phyloP scores from a whole-genome alignment of 37 sponge, comb jelly and placozoan genomes.

The Ianthella basta region DNA sequence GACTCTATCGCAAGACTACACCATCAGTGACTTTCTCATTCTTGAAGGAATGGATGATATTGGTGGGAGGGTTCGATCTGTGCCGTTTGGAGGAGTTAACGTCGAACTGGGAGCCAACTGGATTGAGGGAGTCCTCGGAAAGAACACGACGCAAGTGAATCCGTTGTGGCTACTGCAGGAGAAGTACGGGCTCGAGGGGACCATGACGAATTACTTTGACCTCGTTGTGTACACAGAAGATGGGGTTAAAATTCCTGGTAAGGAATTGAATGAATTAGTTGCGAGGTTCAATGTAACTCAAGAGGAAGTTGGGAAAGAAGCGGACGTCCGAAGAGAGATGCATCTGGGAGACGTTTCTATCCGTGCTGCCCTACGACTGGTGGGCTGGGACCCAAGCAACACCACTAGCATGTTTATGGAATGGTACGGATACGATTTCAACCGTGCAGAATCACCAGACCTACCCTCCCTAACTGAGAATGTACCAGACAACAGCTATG shows the following conservation, averaged over 20 bases:
- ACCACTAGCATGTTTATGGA: conserved; percentile 2
- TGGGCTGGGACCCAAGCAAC: not conserved
- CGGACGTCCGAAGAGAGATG: not conserved
- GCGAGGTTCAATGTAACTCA: not conserved
- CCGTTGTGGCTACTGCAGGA: conserved; percentile 6
- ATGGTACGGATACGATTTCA: conserved; percentile 34
- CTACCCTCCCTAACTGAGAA: conserved; percentile 9
- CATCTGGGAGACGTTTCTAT: conserved; percentile 16
- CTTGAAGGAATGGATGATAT: conserved; percentile 36
- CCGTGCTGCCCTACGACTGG: not conserved
- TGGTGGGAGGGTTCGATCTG: conserved; percentile 31
- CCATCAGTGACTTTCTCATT: conserved; percentile 30
- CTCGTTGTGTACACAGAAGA: not conserved
- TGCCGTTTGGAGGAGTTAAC: conserved; percentile 23
- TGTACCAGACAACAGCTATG: not conserved
- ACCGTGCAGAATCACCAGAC: conserved; percentile 20
- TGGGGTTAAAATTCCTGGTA: not conserved
- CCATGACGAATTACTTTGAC: not conserved
- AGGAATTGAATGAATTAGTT: not conserved
- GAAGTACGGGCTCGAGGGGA: not conserved
- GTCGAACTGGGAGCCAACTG: conserved; percentile 54
- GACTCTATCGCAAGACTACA: conserved; percentile 17
- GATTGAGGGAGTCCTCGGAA: conserved; percentile 32
- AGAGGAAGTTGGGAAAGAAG: not conserved
- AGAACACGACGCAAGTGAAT: not conserved